phyloP scores from a whole-genome alignment of 1,140 invertebrate genomes.

The Leptopilina boulardi region DNA sequence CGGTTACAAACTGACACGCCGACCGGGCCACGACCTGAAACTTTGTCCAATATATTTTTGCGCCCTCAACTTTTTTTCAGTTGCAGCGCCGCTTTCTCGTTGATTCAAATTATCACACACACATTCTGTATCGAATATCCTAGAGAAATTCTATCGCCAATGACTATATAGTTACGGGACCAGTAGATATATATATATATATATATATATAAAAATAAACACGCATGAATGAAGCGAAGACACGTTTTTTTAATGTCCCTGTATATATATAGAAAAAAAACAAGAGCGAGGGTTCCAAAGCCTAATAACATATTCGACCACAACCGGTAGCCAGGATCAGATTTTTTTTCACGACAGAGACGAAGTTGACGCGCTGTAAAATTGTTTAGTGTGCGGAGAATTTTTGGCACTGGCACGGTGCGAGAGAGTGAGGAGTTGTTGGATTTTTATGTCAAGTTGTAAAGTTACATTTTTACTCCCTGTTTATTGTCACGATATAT shows the following conservation, averaged over 20 bases:
- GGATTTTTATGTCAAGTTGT: constrained; percentile 15
- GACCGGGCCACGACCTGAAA: constrained; percentile 53
- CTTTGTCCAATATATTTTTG: constrained; percentile 42
- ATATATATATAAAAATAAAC: background rate
- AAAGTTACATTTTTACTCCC: constrained; percentile 6
- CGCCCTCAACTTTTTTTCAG: constrained; percentile 35
- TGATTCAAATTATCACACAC: too few species aligned
- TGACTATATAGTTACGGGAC: background rate
- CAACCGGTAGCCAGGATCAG: constrained; percentile 26
- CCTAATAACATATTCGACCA: constrained; percentile 28
- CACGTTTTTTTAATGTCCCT: constrained; percentile 15
- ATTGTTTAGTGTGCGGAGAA: constrained; percentile 30
- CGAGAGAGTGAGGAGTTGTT: background rate
- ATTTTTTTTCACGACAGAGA: background rate
- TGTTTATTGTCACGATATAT: background rate
- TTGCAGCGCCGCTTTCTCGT: background rate
- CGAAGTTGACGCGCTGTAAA: constrained; percentile 25
- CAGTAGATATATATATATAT: background rate
- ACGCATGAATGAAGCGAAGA: constrained; percentile 23
- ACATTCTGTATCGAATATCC: background rate
- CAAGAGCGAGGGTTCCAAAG: background rate
- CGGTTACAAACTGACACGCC: constrained; percentile 65
- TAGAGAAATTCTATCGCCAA: constrained; percentile 24
- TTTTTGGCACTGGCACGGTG: constrained; percentile 2
- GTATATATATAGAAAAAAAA: background rate